Conservation (phyloP, 1,140 invertebrate species). For the Akabosia matsudoensis region DNA sequence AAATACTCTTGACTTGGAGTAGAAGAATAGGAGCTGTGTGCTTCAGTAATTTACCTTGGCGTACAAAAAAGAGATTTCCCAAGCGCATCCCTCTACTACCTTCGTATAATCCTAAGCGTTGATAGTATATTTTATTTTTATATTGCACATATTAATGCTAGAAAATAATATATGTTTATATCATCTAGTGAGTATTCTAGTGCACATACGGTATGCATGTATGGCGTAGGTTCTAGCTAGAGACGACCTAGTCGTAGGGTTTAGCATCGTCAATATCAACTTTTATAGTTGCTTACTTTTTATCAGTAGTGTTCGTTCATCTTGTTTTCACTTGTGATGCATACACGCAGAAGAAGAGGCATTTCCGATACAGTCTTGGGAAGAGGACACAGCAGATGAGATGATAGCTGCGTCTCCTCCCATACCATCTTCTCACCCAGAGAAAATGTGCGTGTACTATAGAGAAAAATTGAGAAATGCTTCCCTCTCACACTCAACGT, state of each 20-base stretch:
- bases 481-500: not conserved
- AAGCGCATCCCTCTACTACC: not conserved
- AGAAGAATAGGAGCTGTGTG: not conserved
- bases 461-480: not conserved
- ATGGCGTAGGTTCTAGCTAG: too few species aligned
- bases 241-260: not conserved
- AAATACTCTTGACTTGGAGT: not conserved
- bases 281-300: not conserved
- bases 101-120: not conserved
- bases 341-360: not conserved
- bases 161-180: too few species aligned
- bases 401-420: not conserved
- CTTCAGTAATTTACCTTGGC: not conserved
- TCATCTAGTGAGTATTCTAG: too few species aligned
- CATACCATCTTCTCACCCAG: not conserved
- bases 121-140: not conserved
- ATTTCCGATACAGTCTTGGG: not conserved
- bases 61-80: conserved; percentile 11
- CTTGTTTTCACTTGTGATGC: not conserved
- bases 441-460: not conserved
- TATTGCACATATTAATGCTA: too few species aligned
- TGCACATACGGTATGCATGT: too few species aligned
- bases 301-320: not conserved
- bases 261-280: not conserved
- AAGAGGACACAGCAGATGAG: not conserved